Evolutionary conservation across 92 coral and sea anemone species (phyloP).

Genomic region (Zoanthus sociatus): DNA sequence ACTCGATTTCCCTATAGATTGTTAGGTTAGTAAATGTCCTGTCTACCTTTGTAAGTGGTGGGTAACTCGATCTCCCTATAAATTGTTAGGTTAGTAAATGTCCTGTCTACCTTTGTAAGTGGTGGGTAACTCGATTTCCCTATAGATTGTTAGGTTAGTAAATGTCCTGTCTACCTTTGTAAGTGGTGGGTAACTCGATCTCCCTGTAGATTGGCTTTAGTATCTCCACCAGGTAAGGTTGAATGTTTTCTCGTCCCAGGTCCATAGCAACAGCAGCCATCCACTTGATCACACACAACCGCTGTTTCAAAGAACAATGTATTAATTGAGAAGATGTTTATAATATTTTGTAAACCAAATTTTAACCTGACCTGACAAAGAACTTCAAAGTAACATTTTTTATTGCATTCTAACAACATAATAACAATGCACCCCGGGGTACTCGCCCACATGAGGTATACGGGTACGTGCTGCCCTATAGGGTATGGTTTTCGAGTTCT

Average conservation of each 20-base stretch:
- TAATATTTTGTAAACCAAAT: not conserved
- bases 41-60: conserved; percentile 76
- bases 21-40: too few relatives aligned
- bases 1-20: too few relatives aligned
- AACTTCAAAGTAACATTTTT: too few relatives aligned
- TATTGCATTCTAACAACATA: too few relatives aligned
- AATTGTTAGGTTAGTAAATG: too few relatives aligned
- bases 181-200: conserved; percentile 77
- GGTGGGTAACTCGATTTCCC: conserved; percentile 84
- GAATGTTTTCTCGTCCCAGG: conserved; percentile 74
- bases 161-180: conserved; percentile 58
- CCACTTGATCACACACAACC: conserved; percentile 92
- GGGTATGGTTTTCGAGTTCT: too few relatives aligned
- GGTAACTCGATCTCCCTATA: too few relatives aligned
- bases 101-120: conserved; percentile 77
- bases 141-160: conserved; percentile 59
- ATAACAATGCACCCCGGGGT: too few relatives aligned
- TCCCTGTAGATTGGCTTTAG: conserved; percentile 89
- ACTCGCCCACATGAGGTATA: not conserved
- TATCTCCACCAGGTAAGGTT: conserved; percentile 74
- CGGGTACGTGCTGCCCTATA: too few relatives aligned
- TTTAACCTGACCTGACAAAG: too few relatives aligned
- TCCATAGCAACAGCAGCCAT: conserved; percentile 86
- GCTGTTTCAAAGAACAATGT: conserved; percentile 48
- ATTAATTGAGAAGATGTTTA: not conserved